Percentiles rank a stretch among this genome's conserved stretches.
Evolutionary conservation across 2,797 vertebrate genomes (phyloP).

Genomic region (Coranthus polyacanthus): DNA sequence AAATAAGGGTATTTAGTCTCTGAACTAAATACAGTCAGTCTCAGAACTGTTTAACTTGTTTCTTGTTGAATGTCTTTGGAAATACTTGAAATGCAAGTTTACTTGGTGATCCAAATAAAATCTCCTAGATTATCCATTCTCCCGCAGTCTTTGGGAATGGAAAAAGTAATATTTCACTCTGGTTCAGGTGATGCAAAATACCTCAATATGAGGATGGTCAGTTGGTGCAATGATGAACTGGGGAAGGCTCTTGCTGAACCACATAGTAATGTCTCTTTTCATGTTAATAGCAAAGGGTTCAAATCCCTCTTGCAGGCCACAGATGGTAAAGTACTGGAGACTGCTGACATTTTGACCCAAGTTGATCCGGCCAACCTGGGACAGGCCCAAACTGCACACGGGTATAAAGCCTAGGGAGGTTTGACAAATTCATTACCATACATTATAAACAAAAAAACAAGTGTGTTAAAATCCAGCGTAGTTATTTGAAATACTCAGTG

Average conservation of each 20-base stretch:
- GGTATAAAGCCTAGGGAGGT: slow-evolving; percentile 90
- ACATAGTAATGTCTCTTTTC: slow-evolving; percentile 94
- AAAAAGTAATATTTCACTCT: too few species aligned
- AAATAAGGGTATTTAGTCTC: too few species aligned
- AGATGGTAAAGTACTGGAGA: slow-evolving; percentile 93
- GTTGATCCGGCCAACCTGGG: slow-evolving; percentile 92
- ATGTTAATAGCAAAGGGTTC: slow-evolving; percentile 97
- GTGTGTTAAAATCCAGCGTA: too few species aligned
- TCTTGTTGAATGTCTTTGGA: too few species aligned
- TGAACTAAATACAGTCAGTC: too few species aligned
- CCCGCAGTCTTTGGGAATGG: too few species aligned
- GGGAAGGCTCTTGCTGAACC: slow-evolving; percentile 97
- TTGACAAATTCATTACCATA: slow-evolving; percentile 21
- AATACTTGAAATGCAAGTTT: too few species aligned
- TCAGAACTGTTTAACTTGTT: too few species aligned
- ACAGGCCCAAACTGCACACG: slow-evolving; percentile 92
- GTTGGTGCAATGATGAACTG: slow-evolving; percentile 87
- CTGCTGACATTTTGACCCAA: slow-evolving; percentile 95
- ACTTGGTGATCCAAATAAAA: too few species aligned
- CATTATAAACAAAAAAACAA: slow-evolving; percentile 20
- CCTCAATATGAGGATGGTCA: slow-evolving; percentile 94
- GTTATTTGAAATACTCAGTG: neutral
- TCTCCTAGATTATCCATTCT: too few species aligned
- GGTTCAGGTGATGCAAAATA: too few species aligned
- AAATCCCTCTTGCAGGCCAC: slow-evolving; percentile 95